Base-by-base conservation (phyloP, 2,797 vertebrate genomes). In the Sphenopsis melanotis region DNA sequence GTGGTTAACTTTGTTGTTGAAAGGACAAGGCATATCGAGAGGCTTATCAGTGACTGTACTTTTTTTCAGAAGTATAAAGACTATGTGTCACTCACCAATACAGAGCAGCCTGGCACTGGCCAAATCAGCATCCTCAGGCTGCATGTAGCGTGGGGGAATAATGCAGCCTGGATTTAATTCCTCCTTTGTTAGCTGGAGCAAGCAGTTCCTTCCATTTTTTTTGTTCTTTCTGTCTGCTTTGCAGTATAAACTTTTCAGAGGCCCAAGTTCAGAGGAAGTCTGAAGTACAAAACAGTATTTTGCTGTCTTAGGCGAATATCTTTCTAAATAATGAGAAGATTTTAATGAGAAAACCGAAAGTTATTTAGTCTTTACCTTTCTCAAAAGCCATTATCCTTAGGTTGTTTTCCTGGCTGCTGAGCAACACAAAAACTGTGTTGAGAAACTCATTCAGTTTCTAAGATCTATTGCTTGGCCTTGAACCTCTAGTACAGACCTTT, bases 401-500 rank as follows among this genome's bases (percentile, higher is more conserved):
- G 39, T 78, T 57, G 61, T 71, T 94, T 87, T 81, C 72, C 79
- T 76, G 75, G 30, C 57, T 93, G 46, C 87, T 91, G 76, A 83
- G 76, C 50, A 87, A 65, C 68, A 69, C 61, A 92, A 83, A 94
- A 87, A 32, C 46, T 91, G 8, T 52, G 42, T 19, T 55, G 61
- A 94, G 69, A 83, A 91, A 94, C 46, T 88, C 72, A 88, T 68
- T 71, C 61, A 9, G 23, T 65, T 85, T 61, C 83, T 75, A 41
- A 94, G 81, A 93, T 85, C 70, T 86, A 44, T 88, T 78, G 32
- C 50, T 79, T 91, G 90, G 68, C 89, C 85, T 95, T 94, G 80
- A 94, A 88, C 83, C 82, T 92, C 46, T 86, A 86, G 68, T 65
- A 94, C 1, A 16, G 82, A 81, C 65, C 26, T 78, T 47, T 90